A percentile compares a stretch with the other conserved stretches of the same genome.
phyloP scores from a whole-genome alignment of 1,140 invertebrate species.

The Scaptomyza pallida region DNA sequence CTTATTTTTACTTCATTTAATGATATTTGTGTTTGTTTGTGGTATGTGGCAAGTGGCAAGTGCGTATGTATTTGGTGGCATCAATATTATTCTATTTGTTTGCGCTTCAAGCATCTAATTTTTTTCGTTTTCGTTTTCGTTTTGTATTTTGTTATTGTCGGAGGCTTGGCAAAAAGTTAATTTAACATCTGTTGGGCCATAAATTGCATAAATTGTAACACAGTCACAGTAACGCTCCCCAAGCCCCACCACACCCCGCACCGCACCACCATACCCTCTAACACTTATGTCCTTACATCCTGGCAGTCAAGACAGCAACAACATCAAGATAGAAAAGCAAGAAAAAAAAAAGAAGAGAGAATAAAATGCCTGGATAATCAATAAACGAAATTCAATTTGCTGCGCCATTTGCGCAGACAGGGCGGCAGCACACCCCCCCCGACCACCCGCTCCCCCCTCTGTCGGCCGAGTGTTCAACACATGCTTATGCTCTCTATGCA shows the following conservation, averaged over 20 bases:
- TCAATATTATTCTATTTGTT: conserved; percentile 7
- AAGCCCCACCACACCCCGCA: too few relatives aligned
- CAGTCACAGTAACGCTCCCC: conserved; percentile 17
- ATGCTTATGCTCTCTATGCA: conserved; percentile 19
- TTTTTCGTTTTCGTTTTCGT: background rate
- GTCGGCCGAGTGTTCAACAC: background rate
- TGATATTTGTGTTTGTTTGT: background rate
- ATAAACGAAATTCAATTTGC: conserved; percentile 83
- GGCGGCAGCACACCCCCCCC: conserved; percentile 6
- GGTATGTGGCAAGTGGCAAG: too few relatives aligned
- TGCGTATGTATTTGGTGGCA: background rate
- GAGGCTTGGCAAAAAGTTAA: conserved; percentile 59
- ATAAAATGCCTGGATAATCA: conserved; percentile 81
- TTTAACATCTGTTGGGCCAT: conserved; percentile 71
- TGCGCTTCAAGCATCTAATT: conserved; percentile 26
- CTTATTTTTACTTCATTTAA: background rate
- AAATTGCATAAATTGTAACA: conserved; percentile 66
- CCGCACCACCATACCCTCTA: too few relatives aligned
- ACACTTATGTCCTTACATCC: conserved; percentile 43
- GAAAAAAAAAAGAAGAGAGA: conserved; percentile 27
- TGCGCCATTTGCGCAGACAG: conserved; percentile 81
- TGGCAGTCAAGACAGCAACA: conserved; percentile 24
- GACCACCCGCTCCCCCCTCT: background rate
- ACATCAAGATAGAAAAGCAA: background rate
- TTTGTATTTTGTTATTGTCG: too few relatives aligned